These are phyloP conservation scores for Ruditapes philippinarum DNA, from an alignment of 1,140 invertebrate genomes.

Conservation along the genomic window DNA sequence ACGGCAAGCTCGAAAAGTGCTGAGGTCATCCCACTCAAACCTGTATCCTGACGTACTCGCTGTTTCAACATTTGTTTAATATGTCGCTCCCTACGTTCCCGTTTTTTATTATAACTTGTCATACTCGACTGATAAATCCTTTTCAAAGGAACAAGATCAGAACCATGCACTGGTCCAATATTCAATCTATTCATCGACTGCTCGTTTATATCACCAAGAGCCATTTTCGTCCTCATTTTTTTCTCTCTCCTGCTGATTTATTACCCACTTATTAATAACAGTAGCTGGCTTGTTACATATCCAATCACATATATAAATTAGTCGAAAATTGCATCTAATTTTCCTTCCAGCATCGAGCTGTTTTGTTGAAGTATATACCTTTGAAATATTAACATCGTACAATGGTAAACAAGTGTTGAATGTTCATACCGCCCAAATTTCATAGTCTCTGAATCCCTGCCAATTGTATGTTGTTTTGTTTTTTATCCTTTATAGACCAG, in stretches of 20 bases:
- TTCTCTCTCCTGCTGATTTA: not conserved
- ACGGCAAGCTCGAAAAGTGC: not conserved
- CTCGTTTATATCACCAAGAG: not conserved
- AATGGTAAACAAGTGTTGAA: not conserved
- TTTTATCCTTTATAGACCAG: not conserved
- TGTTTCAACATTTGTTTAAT: conserved; percentile 41
- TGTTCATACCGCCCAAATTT: not conserved
- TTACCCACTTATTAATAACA: not conserved
- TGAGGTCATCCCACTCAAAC: conserved; percentile 27
- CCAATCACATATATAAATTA: not conserved
- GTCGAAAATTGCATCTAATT: no score
- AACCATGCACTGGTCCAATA: not conserved
- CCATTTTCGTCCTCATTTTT: conserved; percentile 36
- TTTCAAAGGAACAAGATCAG: conserved; percentile 1
- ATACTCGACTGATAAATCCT: not conserved
- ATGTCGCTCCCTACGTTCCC: conserved; percentile 3
- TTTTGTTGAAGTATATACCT: not conserved
- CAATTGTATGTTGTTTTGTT: conserved; percentile 25
- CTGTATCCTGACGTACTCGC: not conserved
- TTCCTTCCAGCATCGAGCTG: not conserved
- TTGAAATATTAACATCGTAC: not conserved
- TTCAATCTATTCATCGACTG: not conserved
- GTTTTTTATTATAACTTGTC: conserved; percentile 29
- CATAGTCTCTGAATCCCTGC: not conserved
- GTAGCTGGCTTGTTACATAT: not conserved